A percentile compares a stretch with the other conserved stretches of the same genome.
phyloP scores from a whole-genome alignment of 2,797 vertebrate species.

The Coracias cyanogaster region DNA sequence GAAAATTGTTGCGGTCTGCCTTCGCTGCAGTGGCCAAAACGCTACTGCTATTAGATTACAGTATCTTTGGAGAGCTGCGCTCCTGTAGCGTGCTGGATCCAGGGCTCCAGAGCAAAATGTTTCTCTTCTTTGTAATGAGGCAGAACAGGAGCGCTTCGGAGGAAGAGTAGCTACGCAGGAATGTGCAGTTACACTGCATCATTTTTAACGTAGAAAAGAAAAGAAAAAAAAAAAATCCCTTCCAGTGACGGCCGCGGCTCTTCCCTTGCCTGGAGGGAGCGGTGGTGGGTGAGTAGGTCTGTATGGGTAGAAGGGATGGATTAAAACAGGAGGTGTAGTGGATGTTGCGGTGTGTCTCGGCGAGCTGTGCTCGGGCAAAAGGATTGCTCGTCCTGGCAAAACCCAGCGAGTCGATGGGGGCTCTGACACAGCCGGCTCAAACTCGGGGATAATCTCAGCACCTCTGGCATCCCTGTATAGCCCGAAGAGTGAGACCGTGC shows the following conservation, averaged over 20 bases:
- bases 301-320: background rate
- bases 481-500: background rate
- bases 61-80: background rate
- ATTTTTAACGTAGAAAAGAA: background rate
- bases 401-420: background rate
- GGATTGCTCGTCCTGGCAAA: background rate
- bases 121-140: background rate
- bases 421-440: background rate
- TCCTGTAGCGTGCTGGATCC: background rate
- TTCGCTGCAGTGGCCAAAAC: conserved; percentile 25
- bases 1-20: background rate
- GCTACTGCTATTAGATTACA: conserved; percentile 39
- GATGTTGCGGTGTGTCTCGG: background rate
- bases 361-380: background rate
- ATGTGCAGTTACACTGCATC: rapidly evolving
- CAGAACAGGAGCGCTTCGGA: background rate
- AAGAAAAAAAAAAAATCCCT: background rate
- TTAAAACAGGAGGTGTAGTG: background rate
- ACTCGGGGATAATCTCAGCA: background rate
- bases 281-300: background rate
- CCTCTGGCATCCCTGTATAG: background rate
- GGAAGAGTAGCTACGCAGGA: rapidly evolving
- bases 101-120: background rate
- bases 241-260: background rate
- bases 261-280: background rate